Percentiles rank a stretch among this genome's conserved stretches.
These are phyloP conservation scores for Ptilonorhynchus violaceus DNA, from an alignment of 2,113 vertebrate genomes.

Conservation along the genomic window DNA sequence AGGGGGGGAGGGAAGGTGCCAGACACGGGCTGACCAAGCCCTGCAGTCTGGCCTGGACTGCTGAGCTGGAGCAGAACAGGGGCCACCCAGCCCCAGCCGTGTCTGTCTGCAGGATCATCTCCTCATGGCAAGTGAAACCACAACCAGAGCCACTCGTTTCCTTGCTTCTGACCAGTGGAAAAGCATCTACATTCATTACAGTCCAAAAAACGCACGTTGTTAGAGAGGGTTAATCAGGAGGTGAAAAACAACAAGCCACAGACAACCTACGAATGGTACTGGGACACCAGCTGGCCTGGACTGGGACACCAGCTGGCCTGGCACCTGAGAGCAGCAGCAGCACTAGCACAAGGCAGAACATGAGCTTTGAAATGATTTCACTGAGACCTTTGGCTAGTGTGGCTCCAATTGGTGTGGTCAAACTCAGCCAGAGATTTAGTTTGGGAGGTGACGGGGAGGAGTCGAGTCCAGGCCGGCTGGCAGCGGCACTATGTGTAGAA, in stretches of 20 bases:
- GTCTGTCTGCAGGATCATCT: not conserved
- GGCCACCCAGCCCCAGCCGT: not conserved
- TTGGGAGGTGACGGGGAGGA: not conserved
- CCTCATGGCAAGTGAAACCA: not conserved
- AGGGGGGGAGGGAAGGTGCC: not conserved
- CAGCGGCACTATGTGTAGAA: slow-evolving; percentile 90
- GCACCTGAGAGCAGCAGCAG: slow-evolving; percentile 37
- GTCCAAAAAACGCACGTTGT: not conserved
- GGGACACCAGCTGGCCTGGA: not conserved
- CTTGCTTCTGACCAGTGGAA: not conserved
- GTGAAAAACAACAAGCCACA: slow-evolving; percentile 24
- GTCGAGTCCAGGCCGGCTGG: not conserved
- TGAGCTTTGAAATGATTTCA: slow-evolving; percentile 58
- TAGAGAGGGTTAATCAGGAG: slow-evolving; percentile 6
- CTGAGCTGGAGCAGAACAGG: not conserved
- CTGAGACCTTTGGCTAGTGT: slow-evolving; percentile 51
- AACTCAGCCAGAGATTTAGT: slow-evolving; percentile 28
- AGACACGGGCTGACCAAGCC: not conserved
- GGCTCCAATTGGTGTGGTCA: slow-evolving; percentile 21
- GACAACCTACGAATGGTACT: slow-evolving; percentile 19
- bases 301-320: not conserved
- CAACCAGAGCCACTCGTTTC: not conserved
- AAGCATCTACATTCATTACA: slow-evolving; percentile 57
- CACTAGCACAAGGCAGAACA: slow-evolving; percentile 59
- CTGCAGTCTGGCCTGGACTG: not conserved